Base-by-base conservation (phyloP, 2,113 vertebrate species). In the Tricholaema leucomelas region DNA sequence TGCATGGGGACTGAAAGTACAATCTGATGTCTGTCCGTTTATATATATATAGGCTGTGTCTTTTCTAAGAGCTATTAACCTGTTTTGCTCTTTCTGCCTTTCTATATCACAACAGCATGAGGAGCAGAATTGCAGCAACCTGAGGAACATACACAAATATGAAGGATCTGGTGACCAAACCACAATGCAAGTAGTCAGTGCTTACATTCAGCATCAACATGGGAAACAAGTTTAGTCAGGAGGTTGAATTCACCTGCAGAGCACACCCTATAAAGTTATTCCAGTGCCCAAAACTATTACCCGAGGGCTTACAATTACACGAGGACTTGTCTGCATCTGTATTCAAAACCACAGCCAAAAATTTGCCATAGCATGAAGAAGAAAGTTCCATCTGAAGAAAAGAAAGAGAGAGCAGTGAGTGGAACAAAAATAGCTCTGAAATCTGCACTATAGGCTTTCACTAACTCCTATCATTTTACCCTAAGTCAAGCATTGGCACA, bases 341-440 rank as follows among this genome's bases (percentile, higher is more conserved):
- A 96, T 94, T 96, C 90, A 92, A 67, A 42, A 61, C 10, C 15
- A 46, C 19, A 16, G 64, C 64, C 93, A 95, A 91, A 67, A 93
- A 61, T 40, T 20, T 90, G 28, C 56, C 74, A 67, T 9, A 84
- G 77, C 8, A 44, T 73, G 85, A 93, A 95, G 81, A 76, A 91
- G 59, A 96, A 93, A 94, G 31, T 54, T 65, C 69, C 16, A 2
- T 33, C 50, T 56, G 73, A 65, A 92, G 50, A 69, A 75, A 91
- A 87, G 67, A 75, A 85, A 95, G 90, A 36, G 56, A 80, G 74
- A 86, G 28, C 33, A 69, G 27, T 0, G 25, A 92, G 54, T 23
- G 58, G 61, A 94, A 94, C 67, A 81, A 72, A 96, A 95, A 17
- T 13, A 75, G 21, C 44, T 84, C 80, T 83, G 66, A 58, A 81